phyloP scores from a whole-genome alignment of 2,113 vertebrate species.

The Podarcis muralis region DNA sequence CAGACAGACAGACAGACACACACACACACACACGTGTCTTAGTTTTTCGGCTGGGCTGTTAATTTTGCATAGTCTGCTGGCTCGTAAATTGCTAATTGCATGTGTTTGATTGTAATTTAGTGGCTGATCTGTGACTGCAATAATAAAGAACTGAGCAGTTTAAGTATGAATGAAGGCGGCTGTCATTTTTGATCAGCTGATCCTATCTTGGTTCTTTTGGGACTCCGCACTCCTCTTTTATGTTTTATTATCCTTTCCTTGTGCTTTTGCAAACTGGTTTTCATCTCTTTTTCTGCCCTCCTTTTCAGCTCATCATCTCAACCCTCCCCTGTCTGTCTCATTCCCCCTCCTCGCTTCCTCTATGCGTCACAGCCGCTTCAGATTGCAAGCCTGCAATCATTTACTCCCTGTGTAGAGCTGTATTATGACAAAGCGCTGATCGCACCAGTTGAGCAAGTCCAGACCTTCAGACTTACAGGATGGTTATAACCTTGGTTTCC shows the following conservation, averaged over 20 bases:
- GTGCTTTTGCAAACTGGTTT: neutral
- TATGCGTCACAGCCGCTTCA: neutral
- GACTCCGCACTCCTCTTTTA: neutral
- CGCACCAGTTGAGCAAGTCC: no score
- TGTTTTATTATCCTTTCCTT: neutral
- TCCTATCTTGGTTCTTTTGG: neutral
- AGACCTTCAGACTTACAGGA: conserved; percentile 82
- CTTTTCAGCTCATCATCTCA: neutral
- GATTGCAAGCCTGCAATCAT: neutral
- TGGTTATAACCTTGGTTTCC: conserved; percentile 74
- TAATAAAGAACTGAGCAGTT: no score
- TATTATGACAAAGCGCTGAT: neutral
- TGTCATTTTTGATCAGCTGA: neutral
- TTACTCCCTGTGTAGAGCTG: no score
- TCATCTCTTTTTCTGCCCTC: neutral
- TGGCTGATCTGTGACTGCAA: no score
- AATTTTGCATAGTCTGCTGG: no score
- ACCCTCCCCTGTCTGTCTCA: neutral
- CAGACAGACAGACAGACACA: no score
- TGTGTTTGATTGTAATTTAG: no score
- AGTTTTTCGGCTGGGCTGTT: no score
- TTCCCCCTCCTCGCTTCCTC: neutral
- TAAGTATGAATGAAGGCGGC: neutral
- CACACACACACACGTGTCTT: no score
- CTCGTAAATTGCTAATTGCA: no score